Percentiles rank a stretch among this genome's conserved stretches.
These are phyloP conservation scores for Amblyornis subalaris DNA, from an alignment of 2,113 vertebrate species.

Conservation along the genomic window DNA sequence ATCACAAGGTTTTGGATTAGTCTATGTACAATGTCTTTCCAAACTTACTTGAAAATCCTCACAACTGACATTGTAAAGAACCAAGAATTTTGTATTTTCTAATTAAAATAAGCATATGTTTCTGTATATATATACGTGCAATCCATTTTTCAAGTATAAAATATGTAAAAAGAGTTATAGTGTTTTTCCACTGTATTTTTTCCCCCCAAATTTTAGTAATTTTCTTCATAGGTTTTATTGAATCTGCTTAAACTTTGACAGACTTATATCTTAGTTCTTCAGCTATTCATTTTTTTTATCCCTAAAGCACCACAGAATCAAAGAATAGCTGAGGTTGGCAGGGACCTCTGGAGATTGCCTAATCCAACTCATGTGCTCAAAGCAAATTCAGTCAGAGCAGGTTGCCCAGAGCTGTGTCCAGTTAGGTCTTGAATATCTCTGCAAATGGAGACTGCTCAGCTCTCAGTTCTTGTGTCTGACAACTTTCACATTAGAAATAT, in stretches of 20 bases:
- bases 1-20: background rate
- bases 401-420: background rate
- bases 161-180: background rate
- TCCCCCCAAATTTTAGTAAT: background rate
- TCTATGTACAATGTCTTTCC: background rate
- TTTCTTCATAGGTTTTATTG: background rate
- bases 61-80: background rate
- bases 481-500: background rate
- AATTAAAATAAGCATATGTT: background rate
- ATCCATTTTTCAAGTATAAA: background rate
- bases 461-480: background rate
- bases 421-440: background rate
- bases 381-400: background rate
- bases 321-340: background rate
- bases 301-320: background rate
- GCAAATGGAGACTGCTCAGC: background rate
- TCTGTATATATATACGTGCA: background rate
- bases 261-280: background rate
- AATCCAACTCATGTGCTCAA: background rate
- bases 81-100: background rate
- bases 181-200: background rate
- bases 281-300: background rate
- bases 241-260: background rate
- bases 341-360: background rate
- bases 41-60: background rate